Conservation (phyloP, 2,113 vertebrate genomes). For the Charina bottae region DNA sequence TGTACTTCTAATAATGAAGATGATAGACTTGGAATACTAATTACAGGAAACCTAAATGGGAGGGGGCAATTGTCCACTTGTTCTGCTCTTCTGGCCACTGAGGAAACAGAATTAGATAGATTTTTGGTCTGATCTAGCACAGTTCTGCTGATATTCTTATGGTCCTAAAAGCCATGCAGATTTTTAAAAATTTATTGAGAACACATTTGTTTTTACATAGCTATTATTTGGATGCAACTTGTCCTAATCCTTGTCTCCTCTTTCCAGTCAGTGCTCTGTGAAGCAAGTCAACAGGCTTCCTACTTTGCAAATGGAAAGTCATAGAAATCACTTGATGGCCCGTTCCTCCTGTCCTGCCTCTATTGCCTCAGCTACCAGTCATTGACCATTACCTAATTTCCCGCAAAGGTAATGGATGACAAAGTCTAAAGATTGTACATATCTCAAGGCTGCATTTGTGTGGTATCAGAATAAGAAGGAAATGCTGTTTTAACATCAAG, state of each 20-base stretch:
- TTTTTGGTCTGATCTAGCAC: neutral
- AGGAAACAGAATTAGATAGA: neutral
- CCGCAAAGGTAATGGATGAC: neutral
- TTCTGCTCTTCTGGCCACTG: neutral
- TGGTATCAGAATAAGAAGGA: neutral
- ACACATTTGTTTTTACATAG: neutral
- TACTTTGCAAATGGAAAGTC: neutral
- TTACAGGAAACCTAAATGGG: neutral
- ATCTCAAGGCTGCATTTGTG: neutral
- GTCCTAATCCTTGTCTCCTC: neutral
- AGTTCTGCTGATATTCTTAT: neutral
- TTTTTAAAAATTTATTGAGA: neutral
- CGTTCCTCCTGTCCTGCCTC: neutral
- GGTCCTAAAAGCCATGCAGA: too few relatives aligned
- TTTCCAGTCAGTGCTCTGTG: neutral
- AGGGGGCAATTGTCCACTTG: neutral
- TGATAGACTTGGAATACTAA: neutral
- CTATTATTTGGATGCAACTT: neutral
- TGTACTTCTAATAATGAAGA: neutral
- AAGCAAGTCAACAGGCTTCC: neutral
- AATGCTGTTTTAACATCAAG: neutral
- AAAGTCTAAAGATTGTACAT: neutral
- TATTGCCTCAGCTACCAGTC: neutral
- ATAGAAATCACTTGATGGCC: neutral
- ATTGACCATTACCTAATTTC: neutral